Evolutionary conservation across 30 jellyfish, hydroid and myxozoan species (phyloP), one percentile per base, ranked within the genome.

Genomic region (Turritopsis dohrnii): DNA sequence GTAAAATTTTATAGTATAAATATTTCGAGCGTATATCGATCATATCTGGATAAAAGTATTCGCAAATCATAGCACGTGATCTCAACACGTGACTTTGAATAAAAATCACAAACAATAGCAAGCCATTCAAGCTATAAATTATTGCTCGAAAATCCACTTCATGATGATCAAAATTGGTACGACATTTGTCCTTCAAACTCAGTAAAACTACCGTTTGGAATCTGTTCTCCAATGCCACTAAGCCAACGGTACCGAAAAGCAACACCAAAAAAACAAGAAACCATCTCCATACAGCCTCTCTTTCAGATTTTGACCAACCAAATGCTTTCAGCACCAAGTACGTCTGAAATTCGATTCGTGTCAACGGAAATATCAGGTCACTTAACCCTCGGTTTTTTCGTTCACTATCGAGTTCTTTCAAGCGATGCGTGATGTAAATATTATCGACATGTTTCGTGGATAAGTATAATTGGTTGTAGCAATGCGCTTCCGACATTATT

Each of bases 341-440:
- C 29, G 82, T 83, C 8, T 94, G 96, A 84, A 92, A 88, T 82
- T 92, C 98, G 54, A 87, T 88, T 88, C 91, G 85, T 21, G 96
- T 88, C 72, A 92, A 82, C 9, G 98, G 98, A 29, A 92, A 84
- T n/a, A 92, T 84, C 54, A 24, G 66, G 76, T 88, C 84, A 18
- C 83, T 82, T 73, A 88, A 52, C 1, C 98, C 98, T 24, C 98
- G 92, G 23, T 88, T 87, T 41, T 80, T 84, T 17, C 98, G 86
- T 24, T 92, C 98, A 52, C 86, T 52, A 73, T 92, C 98, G 7
- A 87, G 72, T 41, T 87, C 92, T 75, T 85, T 80, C 83, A 92
- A 81, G 54, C 85, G 80, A 17, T 92, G 93, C 17, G 98, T 92
- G 65, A 92, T 92, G 87, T 92, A 92, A 66, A 92, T 91, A 77